phyloP scores from a whole-genome alignment of 2,113 vertebrate species.

The Muntiacus muntjak region DNA sequence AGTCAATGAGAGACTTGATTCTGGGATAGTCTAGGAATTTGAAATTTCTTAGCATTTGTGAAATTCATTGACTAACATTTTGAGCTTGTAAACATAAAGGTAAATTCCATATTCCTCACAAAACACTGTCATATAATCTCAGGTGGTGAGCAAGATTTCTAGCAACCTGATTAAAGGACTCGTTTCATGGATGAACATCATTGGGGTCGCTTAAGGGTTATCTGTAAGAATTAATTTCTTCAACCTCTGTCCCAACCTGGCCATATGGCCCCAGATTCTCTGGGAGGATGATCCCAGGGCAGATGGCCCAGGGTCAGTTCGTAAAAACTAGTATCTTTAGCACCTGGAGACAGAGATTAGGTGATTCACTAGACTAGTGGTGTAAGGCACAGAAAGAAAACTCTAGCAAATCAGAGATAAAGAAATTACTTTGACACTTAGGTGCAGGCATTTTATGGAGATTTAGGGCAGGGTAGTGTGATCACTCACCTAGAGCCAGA shows the following conservation, averaged over 20 bases:
- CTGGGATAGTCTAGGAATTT: background rate
- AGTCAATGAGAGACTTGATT: background rate
- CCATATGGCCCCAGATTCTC: background rate
- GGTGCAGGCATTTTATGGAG: background rate
- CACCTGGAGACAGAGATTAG: background rate
- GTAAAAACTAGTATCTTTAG: background rate
- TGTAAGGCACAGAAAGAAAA: slow-evolving; percentile 6
- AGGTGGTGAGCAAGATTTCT: background rate
- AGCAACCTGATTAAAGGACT: background rate
- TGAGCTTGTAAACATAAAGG: background rate
- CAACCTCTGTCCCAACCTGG: background rate
- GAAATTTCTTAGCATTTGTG: background rate
- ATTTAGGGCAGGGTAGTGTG: background rate
- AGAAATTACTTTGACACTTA: background rate
- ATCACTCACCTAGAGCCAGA: background rate
- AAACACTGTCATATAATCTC: background rate
- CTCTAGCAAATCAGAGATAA: background rate
- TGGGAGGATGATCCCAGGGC: background rate
- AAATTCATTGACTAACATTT: background rate
- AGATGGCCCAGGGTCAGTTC: background rate
- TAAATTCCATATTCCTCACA: slow-evolving; percentile 3
- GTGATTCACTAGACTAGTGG: background rate
- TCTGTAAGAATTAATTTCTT: background rate
- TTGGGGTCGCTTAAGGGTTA: background rate
- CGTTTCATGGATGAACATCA: background rate